Evolutionary conservation across 2,113 vertebrate genomes (phyloP), one percentile per base, ranked within the genome.

Genomic region (Tychaedon coryphoeus): DNA sequence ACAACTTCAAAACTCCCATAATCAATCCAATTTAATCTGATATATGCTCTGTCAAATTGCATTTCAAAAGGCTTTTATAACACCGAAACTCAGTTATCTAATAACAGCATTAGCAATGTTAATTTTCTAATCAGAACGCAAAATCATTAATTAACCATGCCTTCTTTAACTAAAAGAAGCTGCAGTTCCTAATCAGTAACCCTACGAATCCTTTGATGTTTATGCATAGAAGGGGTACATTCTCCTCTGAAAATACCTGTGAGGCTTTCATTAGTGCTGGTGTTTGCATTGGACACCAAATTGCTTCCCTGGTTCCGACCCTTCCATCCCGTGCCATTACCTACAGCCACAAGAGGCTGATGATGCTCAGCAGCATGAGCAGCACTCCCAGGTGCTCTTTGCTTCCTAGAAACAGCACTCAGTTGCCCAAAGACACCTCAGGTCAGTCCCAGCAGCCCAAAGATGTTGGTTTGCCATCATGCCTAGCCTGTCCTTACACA

Each of bases 121-220:
- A 96, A 96, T 96, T 93, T 96, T 93, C 91, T 95, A 96, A 97
- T 97, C 93, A 97, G 94, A 96, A 96, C 10, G 36, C 73, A 87
- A 87, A 91, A 96, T 96, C 92, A 88, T 95, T 97, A 96, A 96
- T 97, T 97, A 96, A 89, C 94, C 80, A 70, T 94, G 94, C 78
- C 51, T 95, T 95, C 89, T 90, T 90, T 93, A 92, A 93, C 75
- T 72, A 89, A 93, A 93, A 93, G 70, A 90, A 93, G 73, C 53
- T 95, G 67, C 88, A 91, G 76, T 54, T 93, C 62, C 72, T 94
- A 93, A 94, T 96, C 94, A 95, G 86, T 51, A 93, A 93, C 82
- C 60, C 72, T 40, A 74, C 3, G 5, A 64, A 95, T 90, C 51
- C 92, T 97, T 97, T 96, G 94, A 96, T 93, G 74, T 97, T 77